Evolutionary conservation across 2,888 invertebrate genomes (phyloP), one percentile per base, ranked within the genome.

Genomic region (Sphecodes monilicornis): DNA sequence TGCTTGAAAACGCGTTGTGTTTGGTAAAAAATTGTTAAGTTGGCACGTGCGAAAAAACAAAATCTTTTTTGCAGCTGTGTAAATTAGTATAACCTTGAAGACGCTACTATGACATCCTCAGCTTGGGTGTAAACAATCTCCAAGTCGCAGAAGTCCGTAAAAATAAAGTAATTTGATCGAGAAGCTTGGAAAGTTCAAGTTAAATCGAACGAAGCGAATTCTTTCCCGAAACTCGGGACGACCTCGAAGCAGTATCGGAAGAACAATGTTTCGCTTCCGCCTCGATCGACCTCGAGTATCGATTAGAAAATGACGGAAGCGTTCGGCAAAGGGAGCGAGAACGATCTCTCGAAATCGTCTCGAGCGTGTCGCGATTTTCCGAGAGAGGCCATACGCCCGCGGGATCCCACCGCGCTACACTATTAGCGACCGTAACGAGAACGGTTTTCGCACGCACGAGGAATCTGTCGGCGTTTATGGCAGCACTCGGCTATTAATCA

Each of bases 381-480:
- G 50, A 3, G 3, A n/a, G 3, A n/a, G n/a, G 18, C 22, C 22
- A 50, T 22, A 50, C 50, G 50, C 6, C 50, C 22, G 50, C 10
- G 32, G 6, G 32, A 74, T 64, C 57, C 18, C 50, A 18, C 8
- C 22, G 22, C 8, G 46, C 3, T n/a, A 39, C 26, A 29, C 3
- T 26, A 29, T 43, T 64, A 36, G 39, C 73, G 41, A 18, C 22
- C 16, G 78, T 68, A 69, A 79, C 64, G 60, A 71, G 71, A 26
- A 13, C 36, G 60, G 39, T 13, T 64, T 68, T 78, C 80, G 76
- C 75, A 72, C 78, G 75, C 84, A 68, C 68, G 86, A 66, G 64
- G 79, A 76, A 88, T 85, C 79, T 78, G 78, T 84, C 82, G 73
- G 64, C 86, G 84, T 84, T 86, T 77, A 80, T 73, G 78, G 82